These are phyloP conservation scores for Apolygus lucorum DNA, from an alignment of 1,140 invertebrate genomes.

Conservation along the genomic window DNA sequence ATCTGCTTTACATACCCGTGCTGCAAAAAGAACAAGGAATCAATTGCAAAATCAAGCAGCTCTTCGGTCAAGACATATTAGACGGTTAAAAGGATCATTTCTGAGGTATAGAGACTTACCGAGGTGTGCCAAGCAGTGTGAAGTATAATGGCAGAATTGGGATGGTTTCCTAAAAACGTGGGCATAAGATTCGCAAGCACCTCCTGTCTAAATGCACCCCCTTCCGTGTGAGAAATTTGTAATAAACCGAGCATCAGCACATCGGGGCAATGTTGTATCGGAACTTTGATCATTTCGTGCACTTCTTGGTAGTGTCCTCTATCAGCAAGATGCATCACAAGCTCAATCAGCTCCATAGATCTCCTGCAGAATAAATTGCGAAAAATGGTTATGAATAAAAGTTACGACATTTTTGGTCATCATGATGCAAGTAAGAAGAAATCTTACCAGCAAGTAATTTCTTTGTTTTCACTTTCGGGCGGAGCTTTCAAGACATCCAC, in stretches of 20 bases:
- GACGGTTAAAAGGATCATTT: too few relatives aligned
- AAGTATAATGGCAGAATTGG: conserved; percentile 84
- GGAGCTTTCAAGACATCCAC: conserved; percentile 85
- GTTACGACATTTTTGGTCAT: too few relatives aligned
- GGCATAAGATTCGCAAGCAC: conserved; percentile 76
- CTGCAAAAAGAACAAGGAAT: conserved; percentile 49
- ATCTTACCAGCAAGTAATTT: conserved; percentile 71
- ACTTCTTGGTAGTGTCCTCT: conserved; percentile 61
- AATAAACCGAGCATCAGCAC: conserved; percentile 77
- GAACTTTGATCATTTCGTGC: conserved; percentile 86
- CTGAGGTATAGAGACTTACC: conserved; percentile 32
- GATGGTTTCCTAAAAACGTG: conserved; percentile 87
- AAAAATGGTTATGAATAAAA: too few relatives aligned
- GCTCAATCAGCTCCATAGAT: conserved; percentile 81
- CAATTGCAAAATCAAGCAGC: too few relatives aligned
- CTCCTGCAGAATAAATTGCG: conserved; percentile 45
- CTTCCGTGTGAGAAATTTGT: conserved; percentile 63
- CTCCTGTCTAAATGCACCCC: conserved; percentile 71
- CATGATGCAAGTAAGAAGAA: conserved; percentile 4
- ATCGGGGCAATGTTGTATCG: conserved; percentile 87
- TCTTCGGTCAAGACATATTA: too few relatives aligned
- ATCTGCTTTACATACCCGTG: conserved; percentile 55
- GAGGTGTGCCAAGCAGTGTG: conserved; percentile 88
- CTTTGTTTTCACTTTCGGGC: conserved; percentile 86
- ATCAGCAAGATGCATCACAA: conserved; percentile 77